Conservation (phyloP, 2,113 vertebrate genomes). For the Nematolebias whitei region DNA sequence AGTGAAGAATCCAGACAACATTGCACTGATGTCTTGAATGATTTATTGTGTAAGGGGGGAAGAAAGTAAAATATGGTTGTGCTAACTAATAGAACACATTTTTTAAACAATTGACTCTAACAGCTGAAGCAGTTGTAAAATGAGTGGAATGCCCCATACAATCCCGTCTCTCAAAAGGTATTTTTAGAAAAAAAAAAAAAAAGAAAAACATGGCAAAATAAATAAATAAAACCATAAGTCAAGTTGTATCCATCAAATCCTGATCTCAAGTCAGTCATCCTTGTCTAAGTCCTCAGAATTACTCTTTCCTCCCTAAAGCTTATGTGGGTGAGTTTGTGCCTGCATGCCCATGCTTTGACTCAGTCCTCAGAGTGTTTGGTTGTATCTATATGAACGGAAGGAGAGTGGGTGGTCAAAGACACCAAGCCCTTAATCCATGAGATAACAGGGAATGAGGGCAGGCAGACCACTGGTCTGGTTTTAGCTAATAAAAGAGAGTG, state of each 20-base stretch:
- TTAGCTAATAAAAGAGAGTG: slow-evolving; percentile 73
- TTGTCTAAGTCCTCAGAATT: slow-evolving; percentile 18
- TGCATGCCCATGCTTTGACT: slow-evolving; percentile 19
- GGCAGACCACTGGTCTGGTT: slow-evolving; percentile 53
- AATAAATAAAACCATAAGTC: background rate
- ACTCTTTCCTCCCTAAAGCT: slow-evolving; percentile 1
- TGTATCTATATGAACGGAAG: slow-evolving; percentile 49
- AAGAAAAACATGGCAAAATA: background rate
- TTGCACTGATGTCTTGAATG: background rate
- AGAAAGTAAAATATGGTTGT: background rate
- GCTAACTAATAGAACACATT: background rate
- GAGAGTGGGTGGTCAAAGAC: slow-evolving; percentile 53
- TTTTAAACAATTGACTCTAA: background rate
- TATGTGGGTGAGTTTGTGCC: slow-evolving; percentile 21
- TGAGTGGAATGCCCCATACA: no score
- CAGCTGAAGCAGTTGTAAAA: background rate
- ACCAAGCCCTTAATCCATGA: slow-evolving; percentile 74
- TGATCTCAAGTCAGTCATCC: slow-evolving; percentile 28
- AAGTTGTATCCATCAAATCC: slow-evolving; percentile 26
- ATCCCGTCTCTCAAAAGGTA: background rate
- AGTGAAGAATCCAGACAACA: background rate
- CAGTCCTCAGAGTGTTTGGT: slow-evolving; percentile 39
- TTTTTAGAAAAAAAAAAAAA: background rate
- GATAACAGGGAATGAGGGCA: slow-evolving; percentile 73
- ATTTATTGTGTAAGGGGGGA: background rate